Conservation (phyloP, 2,888 invertebrate genomes). For the Cryptus armator region DNA sequence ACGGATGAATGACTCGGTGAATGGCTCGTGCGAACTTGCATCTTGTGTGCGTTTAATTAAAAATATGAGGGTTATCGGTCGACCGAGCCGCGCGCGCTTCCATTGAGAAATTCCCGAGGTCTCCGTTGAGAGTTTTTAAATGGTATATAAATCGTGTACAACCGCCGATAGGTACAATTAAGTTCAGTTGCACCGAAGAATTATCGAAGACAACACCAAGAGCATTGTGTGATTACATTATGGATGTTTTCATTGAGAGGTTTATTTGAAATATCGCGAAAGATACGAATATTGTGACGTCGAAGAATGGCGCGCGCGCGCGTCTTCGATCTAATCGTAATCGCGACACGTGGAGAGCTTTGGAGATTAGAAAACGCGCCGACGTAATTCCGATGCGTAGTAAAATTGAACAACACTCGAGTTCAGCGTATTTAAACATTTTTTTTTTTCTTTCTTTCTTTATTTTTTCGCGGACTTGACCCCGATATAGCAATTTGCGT, state of each 20-base stretch:
- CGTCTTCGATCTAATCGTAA: slow-evolving; percentile 25
- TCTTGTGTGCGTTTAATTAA: not conserved
- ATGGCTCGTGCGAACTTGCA: slow-evolving; percentile 11
- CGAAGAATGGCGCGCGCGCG: not conserved
- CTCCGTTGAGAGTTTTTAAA: not conserved
- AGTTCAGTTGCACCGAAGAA: not conserved
- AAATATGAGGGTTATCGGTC: slow-evolving; percentile 38
- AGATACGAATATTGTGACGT: slow-evolving; percentile 23
- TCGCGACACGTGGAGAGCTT: not conserved
- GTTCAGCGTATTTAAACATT: not conserved
- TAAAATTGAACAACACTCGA: not conserved
- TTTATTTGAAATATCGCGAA: not conserved
- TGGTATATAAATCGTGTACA: not conserved
- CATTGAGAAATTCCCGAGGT: slow-evolving; percentile 32
- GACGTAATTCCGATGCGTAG: slow-evolving; percentile 28
- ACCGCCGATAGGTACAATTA: too few relatives aligned
- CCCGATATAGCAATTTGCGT: not conserved
- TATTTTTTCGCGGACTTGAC: not conserved
- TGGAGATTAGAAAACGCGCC: not conserved
- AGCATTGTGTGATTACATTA: slow-evolving; percentile 9
- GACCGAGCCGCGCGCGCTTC: not conserved
- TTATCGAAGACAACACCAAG: not conserved
- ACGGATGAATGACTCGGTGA: slow-evolving; percentile 25
- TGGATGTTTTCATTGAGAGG: slow-evolving; percentile 8
- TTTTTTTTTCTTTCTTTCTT: not conserved